Conservation (phyloP, 1,140 invertebrate genomes). For the Drosophila watanabei region DNA sequence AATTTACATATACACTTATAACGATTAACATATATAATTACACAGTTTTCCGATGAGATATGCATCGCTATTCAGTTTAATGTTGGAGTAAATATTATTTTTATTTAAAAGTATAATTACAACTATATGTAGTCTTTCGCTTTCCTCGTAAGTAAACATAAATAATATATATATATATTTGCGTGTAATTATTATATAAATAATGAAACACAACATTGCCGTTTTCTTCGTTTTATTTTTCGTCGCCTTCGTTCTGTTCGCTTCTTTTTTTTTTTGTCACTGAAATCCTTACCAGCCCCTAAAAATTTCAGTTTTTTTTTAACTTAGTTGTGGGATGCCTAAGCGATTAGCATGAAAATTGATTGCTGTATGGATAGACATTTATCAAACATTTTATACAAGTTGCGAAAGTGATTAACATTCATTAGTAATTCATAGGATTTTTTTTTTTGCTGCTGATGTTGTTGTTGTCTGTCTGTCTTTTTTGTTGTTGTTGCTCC, state of each 20-base stretch:
- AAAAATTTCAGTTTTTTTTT: slow-evolving; percentile 79
- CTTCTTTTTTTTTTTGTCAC: slow-evolving; percentile 53
- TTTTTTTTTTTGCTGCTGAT: slow-evolving; percentile 22
- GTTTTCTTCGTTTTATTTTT: slow-evolving; percentile 58
- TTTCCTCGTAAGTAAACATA: slow-evolving; percentile 53
- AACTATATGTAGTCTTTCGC: slow-evolving; percentile 71
- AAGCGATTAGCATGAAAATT: slow-evolving; percentile 49
- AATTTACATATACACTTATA: slow-evolving; percentile 47
- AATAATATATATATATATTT: slow-evolving; percentile 29
- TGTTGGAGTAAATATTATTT: slow-evolving; percentile 21
- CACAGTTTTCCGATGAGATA: slow-evolving; percentile 12
- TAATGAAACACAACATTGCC: slow-evolving; percentile 59
- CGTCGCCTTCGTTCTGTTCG: slow-evolving; percentile 11
- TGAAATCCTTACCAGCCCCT: slow-evolving; percentile 83
- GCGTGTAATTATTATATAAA: slow-evolving; percentile 17
- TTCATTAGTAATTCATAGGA: slow-evolving; percentile 58
- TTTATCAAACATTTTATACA: slow-evolving; percentile 70
- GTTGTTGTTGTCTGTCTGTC: slow-evolving; percentile 8
- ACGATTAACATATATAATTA: slow-evolving; percentile 43
- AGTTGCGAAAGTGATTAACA: slow-evolving; percentile 57
- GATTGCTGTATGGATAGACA: slow-evolving; percentile 61
- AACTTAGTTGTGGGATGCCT: slow-evolving; percentile 16
- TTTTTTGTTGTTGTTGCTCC: slow-evolving; percentile 38
- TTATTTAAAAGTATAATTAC: slow-evolving; percentile 59
- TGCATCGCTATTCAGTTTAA: slow-evolving; percentile 10